These are phyloP conservation scores for Asbolus verrucosus DNA, from an alignment of 1,140 invertebrate genomes.

Conservation along the genomic window DNA sequence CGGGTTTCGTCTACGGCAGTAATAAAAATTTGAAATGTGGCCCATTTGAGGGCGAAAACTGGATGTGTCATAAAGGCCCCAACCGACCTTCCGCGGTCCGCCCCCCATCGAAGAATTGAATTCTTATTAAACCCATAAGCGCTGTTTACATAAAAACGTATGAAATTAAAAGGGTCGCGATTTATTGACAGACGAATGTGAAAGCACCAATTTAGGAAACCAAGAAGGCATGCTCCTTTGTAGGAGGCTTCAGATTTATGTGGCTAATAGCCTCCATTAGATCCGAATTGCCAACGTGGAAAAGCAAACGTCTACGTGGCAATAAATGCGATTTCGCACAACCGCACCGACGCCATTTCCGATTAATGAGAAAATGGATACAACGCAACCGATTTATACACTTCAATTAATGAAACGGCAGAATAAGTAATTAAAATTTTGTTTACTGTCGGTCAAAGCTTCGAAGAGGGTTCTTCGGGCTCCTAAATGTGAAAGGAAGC, in stretches of 20 bases:
- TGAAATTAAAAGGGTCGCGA: too few species aligned
- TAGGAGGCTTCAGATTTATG: conserved; percentile 17
- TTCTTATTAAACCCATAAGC: too few species aligned
- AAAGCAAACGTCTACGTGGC: conserved; percentile 23
- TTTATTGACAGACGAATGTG: not conserved
- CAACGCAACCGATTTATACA: conserved; percentile 7
- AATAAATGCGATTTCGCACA: conserved; percentile 18
- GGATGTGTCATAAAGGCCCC: too few species aligned
- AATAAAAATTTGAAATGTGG: too few species aligned
- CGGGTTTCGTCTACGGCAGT: too few species aligned
- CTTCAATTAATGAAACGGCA: conserved; percentile 18
- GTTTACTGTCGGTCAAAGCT: conserved; percentile 9
- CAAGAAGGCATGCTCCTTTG: conserved; percentile 11
- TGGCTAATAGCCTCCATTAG: conserved; percentile 29
- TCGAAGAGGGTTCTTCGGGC: conserved; percentile 1
- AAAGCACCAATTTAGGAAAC: conserved; percentile 15
- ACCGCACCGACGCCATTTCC: not conserved
- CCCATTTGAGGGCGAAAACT: too few species aligned
- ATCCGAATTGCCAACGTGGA: not conserved
- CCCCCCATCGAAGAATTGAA: too few species aligned
- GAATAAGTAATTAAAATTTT: conserved; percentile 28
- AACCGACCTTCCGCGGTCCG: too few species aligned
- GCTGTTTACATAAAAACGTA: too few species aligned
- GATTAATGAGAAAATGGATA: conserved; percentile 5
- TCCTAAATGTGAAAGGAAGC: conserved; percentile 1